Evolutionary conservation across 2,113 vertebrate genomes (phyloP).

Genomic region (Daphoenositta chrysoptera): DNA sequence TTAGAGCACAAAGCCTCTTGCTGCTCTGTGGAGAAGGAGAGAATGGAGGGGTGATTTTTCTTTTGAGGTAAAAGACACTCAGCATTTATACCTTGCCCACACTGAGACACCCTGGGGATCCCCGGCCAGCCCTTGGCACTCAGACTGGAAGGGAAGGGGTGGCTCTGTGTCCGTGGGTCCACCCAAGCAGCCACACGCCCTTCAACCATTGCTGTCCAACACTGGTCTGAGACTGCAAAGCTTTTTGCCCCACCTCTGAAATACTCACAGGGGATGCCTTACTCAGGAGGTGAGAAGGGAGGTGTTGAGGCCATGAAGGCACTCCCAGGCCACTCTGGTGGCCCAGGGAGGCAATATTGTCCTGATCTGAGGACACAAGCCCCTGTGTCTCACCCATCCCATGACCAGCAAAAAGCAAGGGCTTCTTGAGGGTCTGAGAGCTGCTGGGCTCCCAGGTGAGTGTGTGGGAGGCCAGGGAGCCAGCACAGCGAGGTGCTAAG

Average conservation of each 20-base stretch:
- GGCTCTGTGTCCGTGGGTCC: background rate
- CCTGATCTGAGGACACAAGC: fast-evolving
- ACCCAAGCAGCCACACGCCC: background rate
- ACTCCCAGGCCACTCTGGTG: background rate
- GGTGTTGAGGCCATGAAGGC: background rate
- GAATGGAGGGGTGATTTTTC: background rate
- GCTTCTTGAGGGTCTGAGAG: background rate
- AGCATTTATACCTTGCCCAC: background rate
- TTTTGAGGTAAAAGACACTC: background rate
- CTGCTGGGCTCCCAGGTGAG: background rate
- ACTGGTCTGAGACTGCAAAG: background rate
- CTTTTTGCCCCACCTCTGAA: background rate
- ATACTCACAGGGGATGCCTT: background rate
- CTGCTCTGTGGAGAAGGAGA: background rate
- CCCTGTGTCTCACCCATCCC: background rate
- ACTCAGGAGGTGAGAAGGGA: background rate
- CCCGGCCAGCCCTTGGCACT: background rate
- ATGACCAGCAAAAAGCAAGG: fast-evolving
- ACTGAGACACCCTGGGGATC: background rate
- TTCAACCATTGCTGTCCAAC: background rate
- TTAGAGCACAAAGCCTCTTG: background rate
- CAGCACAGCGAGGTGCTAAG: background rate
- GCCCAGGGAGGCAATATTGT: background rate
- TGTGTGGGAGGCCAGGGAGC: background rate
- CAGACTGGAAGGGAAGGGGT: background rate